Base-by-base conservation (phyloP, 1,140 invertebrate species). In the Penaeus chinensis region DNA sequence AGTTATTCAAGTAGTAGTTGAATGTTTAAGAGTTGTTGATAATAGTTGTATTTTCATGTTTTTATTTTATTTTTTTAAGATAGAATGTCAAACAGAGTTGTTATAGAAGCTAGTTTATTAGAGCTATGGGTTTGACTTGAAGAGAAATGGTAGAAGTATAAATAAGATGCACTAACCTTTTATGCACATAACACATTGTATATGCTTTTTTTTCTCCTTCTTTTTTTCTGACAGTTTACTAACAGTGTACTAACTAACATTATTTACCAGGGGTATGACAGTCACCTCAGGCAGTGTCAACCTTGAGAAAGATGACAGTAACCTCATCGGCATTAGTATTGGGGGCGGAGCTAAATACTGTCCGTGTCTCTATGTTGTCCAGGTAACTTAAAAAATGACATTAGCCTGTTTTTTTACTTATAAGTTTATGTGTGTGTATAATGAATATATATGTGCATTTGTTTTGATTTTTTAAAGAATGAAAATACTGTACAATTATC, bases 301-400 rank as follows among this genome's bases (percentile, higher is more conserved):
- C 2, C 95, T 99, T 32, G 95, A 95, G 89, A 99, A 99, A 93
- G 98, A 99, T 93, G 95, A 95, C 80, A 97, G 96, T 92, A 99
- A 99, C 92, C 92, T 99, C 27, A 99, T 99, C 91, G 98, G 99
- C 3, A 99, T 99, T 85, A 99, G 97, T 92, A 99, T 99, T 88
- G 98, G 98, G 5, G 98, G 98, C 19, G 98, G 99, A 79, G 96
- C 98, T 0, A 98, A 98, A 1, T 94, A 97, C 77, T 99, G 99
- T 92, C 98, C 98, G 0, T 99, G 98, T 92, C 93, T 99, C 1
- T 99, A 99, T 92, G 98, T 99, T 90, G 98, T 99, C 20, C 95
- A 96, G 92, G 93, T 94, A 90, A 91, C 81, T 80, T 20, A 22
- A 5, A 11, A 19, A 79, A 24, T 62, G 47, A 10, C n/a, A 85